Base-by-base conservation (phyloP, 2,113 vertebrate genomes). In the Scomber colias region DNA sequence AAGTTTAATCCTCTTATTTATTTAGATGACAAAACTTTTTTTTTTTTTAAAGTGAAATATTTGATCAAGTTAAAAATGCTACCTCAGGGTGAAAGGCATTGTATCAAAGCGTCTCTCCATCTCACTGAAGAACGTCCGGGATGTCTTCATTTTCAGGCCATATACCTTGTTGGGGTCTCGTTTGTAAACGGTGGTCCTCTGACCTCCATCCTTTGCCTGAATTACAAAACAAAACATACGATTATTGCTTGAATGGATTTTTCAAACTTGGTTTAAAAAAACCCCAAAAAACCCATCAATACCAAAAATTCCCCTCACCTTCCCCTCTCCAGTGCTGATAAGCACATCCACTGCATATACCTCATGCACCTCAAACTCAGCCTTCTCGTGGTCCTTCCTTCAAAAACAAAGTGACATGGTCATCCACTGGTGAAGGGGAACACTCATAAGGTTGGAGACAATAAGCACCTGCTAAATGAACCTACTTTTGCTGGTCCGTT, bases 351-450 rank as follows among this genome's bases (percentile, higher is more conserved):
- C 96, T 48, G 98, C 98, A 30, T 99, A 99, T 21, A 99, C 98
- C 92, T 99, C 98, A 55, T 99, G 98, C 62, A 99, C 97, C 89
- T 99, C 98, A 85, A 99, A 99, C 78, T 98, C 97, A 1, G 97
- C 97, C 84, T 99, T 99, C 94, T 99, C 98, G 3, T 99, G 98
- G 95, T 99, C 98, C 93, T 98, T 99, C 94, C 98, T 99, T 17
- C 71, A 81, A 50, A 65, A 11, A 71, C 19, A 82, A 59, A 77
- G 19, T 0, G 6, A 35, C 3, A 51, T 13, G 9, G 6, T 72
- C 14, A 84, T 62, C 8, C 3, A 51, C 66, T 17, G 48, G 51
- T 40, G 45, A 50, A 0, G 61, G 19, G 24, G 16, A 15, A 53
- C 51, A 14, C 60, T 50, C 14, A 51, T 56, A 17, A 44, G 1